phyloP scores from a whole-genome alignment of 2,797 vertebrate species.

The Meda fulgida region DNA sequence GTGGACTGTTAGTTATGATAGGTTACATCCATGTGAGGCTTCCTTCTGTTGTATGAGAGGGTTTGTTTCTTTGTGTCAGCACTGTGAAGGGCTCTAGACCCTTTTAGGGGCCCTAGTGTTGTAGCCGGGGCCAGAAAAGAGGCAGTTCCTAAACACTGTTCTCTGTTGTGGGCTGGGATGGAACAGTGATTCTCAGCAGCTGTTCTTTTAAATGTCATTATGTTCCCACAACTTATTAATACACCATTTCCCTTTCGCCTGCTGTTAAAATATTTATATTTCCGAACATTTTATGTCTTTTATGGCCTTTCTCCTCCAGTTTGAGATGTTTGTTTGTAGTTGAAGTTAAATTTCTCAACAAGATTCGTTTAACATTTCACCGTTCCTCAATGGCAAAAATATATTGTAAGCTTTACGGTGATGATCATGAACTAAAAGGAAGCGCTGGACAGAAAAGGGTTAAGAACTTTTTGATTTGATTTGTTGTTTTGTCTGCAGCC shows the following conservation, averaged over 20 bases:
- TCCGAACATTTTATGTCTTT: not conserved
- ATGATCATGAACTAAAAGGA: slow-evolving; percentile 33
- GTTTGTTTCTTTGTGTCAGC: slow-evolving; percentile 53
- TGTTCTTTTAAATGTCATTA: not conserved
- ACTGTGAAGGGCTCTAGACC: slow-evolving; percentile 32
- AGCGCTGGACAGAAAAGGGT: slow-evolving; percentile 68
- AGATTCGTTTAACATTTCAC: not conserved
- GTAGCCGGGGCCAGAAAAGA: slow-evolving; percentile 1
- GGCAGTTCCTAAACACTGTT: slow-evolving; percentile 8
- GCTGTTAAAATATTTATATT: not conserved
- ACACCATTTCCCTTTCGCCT: not conserved
- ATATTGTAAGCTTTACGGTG: not conserved
- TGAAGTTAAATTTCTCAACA: not conserved
- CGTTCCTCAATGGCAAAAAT: not conserved
- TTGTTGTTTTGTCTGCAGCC: slow-evolving; percentile 69
- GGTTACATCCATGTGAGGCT: slow-evolving; percentile 40
- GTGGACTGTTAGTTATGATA: slow-evolving; percentile 15
- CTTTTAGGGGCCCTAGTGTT: slow-evolving; percentile 41
- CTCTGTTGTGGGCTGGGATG: not conserved
- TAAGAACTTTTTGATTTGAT: slow-evolving; percentile 74
- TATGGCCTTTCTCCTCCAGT: not conserved
- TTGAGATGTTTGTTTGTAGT: not conserved
- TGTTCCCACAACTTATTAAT: not conserved
- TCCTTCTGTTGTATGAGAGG: slow-evolving; percentile 44
- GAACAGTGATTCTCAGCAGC: not conserved